These are phyloP conservation scores for Leguminivora glycinivorella DNA, from an alignment of 1,140 invertebrate species.

Conservation along the genomic window DNA sequence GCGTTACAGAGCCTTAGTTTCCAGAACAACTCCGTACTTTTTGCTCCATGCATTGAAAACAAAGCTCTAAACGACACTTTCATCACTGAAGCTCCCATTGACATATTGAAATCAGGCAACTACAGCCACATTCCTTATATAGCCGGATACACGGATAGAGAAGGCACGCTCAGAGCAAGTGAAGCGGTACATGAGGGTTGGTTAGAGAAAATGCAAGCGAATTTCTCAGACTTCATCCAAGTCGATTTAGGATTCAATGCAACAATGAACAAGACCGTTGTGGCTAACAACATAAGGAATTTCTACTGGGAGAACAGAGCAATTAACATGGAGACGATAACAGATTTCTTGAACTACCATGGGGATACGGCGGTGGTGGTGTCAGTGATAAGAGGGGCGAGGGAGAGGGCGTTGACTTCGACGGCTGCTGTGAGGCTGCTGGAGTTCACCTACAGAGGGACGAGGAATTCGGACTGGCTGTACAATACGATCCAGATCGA, in stretches of 20 bases:
- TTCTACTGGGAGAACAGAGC: conserved; percentile 56
- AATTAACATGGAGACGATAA: conserved; percentile 56
- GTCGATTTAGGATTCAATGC: conserved; percentile 51
- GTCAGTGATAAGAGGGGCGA: conserved; percentile 50
- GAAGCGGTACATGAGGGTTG: conserved; percentile 48
- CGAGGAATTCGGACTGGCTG: conserved; percentile 53
- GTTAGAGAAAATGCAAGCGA: conserved; percentile 55
- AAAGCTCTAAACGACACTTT: conserved; percentile 48
- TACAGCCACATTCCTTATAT: conserved; percentile 64
- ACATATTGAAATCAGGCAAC: conserved; percentile 55
- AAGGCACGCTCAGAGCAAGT: conserved; percentile 60
- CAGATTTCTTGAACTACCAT: conserved; percentile 64
- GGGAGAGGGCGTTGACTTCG: conserved; percentile 53
- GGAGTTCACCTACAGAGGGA: conserved; percentile 57
- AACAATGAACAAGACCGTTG: conserved; percentile 40
- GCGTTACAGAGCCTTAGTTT: conserved; percentile 50
- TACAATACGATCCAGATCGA: conserved; percentile 54
- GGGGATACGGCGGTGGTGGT: conserved; percentile 59
- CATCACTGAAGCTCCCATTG: conserved; percentile 55
- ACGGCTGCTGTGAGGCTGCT: conserved; percentile 49
- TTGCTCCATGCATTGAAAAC: conserved; percentile 67
- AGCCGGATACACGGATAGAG: conserved; percentile 56
- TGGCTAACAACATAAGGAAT: conserved; percentile 47
- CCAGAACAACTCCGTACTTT: conserved; percentile 57
- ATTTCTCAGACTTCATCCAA: conserved; percentile 60